Conservation (phyloP, 2,113 vertebrate genomes). For the Mobula birostris region DNA sequence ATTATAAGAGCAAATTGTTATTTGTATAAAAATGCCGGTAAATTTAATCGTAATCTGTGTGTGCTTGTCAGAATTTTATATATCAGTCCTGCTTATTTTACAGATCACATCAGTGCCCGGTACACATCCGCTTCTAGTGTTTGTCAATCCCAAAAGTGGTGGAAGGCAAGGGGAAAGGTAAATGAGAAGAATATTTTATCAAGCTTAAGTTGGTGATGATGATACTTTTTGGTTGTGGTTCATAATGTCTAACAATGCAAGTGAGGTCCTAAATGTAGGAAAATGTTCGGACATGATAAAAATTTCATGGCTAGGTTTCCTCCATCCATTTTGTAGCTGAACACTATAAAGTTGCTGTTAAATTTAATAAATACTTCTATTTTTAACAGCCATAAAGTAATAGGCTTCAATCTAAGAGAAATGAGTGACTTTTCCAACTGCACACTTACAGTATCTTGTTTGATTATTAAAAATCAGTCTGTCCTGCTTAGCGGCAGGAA, state of each 20-base stretch:
- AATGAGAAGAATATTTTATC: neutral
- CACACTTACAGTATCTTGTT: neutral
- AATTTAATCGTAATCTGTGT: neutral
- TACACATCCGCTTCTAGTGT: conserved; percentile 80
- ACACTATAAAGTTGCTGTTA: neutral
- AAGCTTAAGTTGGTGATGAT: neutral
- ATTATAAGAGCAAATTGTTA: neutral
- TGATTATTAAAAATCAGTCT: neutral
- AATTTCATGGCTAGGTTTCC: neutral
- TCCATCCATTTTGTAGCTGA: neutral
- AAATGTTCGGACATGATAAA: neutral
- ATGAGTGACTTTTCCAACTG: neutral
- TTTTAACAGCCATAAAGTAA: neutral
- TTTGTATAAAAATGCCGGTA: neutral
- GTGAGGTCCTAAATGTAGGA: neutral
- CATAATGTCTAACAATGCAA: neutral
- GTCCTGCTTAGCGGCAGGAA: neutral
- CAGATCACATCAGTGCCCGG: conserved; percentile 80
- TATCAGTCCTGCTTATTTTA: conserved; percentile 42
- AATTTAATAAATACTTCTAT: neutral
- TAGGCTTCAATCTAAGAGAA: neutral
- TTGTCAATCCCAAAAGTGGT: conserved; percentile 91
- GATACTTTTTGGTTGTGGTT: neutral
- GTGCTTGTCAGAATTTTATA: neutral
- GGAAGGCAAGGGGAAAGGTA: conserved; percentile 87